These are phyloP conservation scores for Donacobius atricapilla DNA, from an alignment of 2,113 vertebrate genomes.

Conservation along the genomic window DNA sequence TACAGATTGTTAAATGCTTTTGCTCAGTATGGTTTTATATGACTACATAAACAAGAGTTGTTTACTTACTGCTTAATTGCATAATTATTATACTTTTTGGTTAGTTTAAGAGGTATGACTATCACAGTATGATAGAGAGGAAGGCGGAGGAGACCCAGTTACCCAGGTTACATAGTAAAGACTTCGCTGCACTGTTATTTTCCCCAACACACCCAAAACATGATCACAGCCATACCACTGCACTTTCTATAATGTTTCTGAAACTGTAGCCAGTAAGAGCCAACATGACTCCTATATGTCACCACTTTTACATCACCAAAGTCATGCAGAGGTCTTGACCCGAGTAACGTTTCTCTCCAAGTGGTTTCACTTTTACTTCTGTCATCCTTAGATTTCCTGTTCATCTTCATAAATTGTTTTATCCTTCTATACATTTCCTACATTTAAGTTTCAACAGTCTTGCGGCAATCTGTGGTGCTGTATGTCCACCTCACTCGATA, in stretches of 20 bases:
- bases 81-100: not conserved
- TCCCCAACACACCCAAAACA: not conserved
- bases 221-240: not conserved
- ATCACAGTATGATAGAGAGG: not conserved
- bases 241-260: not conserved
- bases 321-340: not conserved
- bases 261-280: not conserved
- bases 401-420: not conserved
- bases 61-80: not conserved
- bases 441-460: not conserved
- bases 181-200: not conserved
- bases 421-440: not conserved
- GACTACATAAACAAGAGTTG: not conserved
- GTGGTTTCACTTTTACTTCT: not conserved
- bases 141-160: not conserved
- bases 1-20: not conserved
- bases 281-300: not conserved
- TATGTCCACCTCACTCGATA: not conserved
- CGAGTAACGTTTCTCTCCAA: not conserved
- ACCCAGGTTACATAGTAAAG: not conserved
- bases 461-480: accelerated
- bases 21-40: not conserved
- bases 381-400: not conserved
- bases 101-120: not conserved
- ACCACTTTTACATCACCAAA: not conserved